Conservation (phyloP, 2,113 vertebrate species). For the Motacilla alba region DNA sequence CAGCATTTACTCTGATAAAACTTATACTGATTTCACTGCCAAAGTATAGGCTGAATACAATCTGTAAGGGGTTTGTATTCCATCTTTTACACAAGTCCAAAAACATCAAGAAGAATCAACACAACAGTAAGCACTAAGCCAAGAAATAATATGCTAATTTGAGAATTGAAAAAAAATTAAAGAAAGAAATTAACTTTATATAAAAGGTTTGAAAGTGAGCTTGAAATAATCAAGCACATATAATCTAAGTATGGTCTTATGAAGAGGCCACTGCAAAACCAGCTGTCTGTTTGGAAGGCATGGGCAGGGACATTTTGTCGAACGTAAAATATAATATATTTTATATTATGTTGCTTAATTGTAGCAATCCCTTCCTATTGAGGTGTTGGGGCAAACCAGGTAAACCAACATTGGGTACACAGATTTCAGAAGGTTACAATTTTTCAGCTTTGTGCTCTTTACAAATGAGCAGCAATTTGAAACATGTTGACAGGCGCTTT, state of each 20-base stretch:
- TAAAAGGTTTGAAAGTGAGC: conserved; percentile 24
- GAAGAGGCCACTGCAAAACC: background rate
- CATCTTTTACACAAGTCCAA: background rate
- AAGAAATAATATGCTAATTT: conserved; percentile 2
- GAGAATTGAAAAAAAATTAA: background rate
- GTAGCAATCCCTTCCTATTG: background rate
- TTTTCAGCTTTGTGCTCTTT: background rate
- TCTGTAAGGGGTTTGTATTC: background rate
- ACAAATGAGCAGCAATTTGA: background rate
- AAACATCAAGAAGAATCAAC: background rate
- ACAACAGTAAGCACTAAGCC: background rate
- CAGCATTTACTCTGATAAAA: conserved; percentile 14
- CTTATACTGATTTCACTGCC: background rate
- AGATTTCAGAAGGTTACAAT: background rate
- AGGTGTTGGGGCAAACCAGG: background rate
- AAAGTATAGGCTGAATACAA: background rate
- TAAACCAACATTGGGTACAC: background rate
- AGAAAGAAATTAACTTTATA: background rate
- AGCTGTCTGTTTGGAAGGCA: background rate
- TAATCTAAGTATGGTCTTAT: background rate
- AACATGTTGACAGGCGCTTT: background rate
- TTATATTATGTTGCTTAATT: background rate
- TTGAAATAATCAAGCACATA: background rate
- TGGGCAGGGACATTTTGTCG: background rate
- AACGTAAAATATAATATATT: background rate